A percentile compares a stretch with the other conserved stretches of the same genome.
These are phyloP conservation scores for Sylvicola cinctus DNA, from an alignment of 2,888 invertebrate species.

Conservation along the genomic window DNA sequence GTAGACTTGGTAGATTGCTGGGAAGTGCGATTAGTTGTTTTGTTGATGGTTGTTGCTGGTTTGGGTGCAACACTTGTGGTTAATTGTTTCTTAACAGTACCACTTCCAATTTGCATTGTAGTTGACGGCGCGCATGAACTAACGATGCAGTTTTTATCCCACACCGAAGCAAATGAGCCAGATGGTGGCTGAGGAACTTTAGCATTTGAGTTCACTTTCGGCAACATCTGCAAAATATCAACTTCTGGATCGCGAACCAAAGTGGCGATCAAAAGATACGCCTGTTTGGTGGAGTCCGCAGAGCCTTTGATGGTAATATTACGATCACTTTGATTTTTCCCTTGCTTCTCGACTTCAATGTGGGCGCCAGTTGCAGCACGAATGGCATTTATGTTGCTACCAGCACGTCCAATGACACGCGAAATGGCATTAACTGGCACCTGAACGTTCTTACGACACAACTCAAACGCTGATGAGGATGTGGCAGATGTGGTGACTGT, in stretches of 20 bases:
- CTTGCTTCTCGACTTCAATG: slow-evolving; percentile 96
- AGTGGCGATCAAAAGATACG: slow-evolving; percentile 73
- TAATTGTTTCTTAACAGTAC: no score
- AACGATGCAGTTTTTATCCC: slow-evolving; percentile 20
- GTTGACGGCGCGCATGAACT: background rate
- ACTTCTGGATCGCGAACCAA: slow-evolving; percentile 91
- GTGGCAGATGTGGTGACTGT: slow-evolving; percentile 12
- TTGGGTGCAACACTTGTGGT: background rate
- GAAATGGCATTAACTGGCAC: slow-evolving; percentile 91
- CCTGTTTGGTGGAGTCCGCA: slow-evolving; percentile 79
- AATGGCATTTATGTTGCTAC: slow-evolving; percentile 96
- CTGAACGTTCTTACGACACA: slow-evolving; percentile 70
- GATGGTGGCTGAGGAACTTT: slow-evolving; percentile 9
- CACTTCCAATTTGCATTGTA: background rate
- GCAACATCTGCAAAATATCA: slow-evolving; percentile 65
- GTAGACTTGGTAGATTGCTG: background rate
- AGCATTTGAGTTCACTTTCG: slow-evolving; percentile 30
- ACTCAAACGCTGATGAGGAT: slow-evolving; percentile 18
- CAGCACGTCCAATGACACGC: slow-evolving; percentile 90
- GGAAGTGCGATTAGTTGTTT: background rate
- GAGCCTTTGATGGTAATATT: slow-evolving; percentile 91
- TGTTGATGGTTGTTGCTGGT: slow-evolving; percentile 2
- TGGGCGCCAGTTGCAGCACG: slow-evolving; percentile 91
- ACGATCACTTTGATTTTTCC: slow-evolving; percentile 81
- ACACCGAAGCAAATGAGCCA: slow-evolving; percentile 10